Evolutionary conservation across 2,113 vertebrate genomes (phyloP).

Genomic region (Carollia perspicillata): DNA sequence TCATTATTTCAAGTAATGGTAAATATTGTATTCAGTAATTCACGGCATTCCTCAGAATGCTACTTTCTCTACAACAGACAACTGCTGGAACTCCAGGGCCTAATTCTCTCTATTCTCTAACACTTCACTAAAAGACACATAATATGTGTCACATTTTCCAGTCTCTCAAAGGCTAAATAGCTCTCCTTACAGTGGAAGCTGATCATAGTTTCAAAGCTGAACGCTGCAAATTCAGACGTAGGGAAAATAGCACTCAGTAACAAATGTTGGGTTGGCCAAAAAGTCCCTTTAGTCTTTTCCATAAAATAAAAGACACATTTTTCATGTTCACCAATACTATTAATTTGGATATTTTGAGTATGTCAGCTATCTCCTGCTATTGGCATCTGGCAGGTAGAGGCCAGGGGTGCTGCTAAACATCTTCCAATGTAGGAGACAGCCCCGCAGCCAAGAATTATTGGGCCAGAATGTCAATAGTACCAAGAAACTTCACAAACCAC

Average conservation of each 20-base stretch:
- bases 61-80: slow-evolving; percentile 11
- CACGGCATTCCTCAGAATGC: background rate
- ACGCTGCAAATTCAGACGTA: slow-evolving; percentile 21
- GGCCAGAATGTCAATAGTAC: no score
- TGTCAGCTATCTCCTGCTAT: no score
- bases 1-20: background rate
- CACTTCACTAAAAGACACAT: background rate
- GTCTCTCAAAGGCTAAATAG: background rate
- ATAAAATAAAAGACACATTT: no score
- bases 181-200: slow-evolving; percentile 1
- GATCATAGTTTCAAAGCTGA: slow-evolving; percentile 2
- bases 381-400: no score
- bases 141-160: slow-evolving; percentile 3
- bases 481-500: no score
- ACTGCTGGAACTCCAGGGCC: background rate
- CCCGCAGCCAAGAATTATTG: no score
- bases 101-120: background rate
- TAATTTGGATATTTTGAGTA: no score
- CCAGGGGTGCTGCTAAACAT: no score
- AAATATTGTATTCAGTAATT: background rate
- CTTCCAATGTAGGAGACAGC: no score
- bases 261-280: background rate
- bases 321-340: no score
- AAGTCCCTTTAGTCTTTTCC: no score
- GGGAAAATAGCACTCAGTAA: slow-evolving; percentile 30